These are phyloP conservation scores for Lasioglossum lativentre DNA, from an alignment of 2,888 invertebrate genomes.

Conservation along the genomic window DNA sequence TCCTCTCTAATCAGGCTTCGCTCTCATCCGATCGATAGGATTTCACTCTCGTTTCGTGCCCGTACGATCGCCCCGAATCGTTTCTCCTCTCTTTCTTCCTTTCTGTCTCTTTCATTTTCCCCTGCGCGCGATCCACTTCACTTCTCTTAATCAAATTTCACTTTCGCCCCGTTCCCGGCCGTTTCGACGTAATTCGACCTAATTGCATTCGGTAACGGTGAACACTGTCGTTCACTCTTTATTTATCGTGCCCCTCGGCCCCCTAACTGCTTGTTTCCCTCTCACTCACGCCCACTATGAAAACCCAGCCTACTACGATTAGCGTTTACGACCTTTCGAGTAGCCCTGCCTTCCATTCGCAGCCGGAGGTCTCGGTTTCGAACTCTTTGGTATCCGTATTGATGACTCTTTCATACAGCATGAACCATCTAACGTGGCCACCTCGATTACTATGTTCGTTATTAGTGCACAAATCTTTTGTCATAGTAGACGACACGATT, in stretches of 20 bases:
- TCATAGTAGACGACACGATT: no score
- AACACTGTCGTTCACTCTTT: conserved; percentile 41
- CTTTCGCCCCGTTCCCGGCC: conserved; percentile 54
- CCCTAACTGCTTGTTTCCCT: conserved; percentile 9
- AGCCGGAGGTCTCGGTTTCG: background rate
- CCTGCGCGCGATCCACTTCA: conserved; percentile 41
- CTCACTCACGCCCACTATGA: conserved; percentile 3
- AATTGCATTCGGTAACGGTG: conserved; percentile 60
- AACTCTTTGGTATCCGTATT: background rate
- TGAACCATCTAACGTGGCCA: no score
- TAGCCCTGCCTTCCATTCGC: conserved; percentile 1
- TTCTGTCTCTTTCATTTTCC: background rate
- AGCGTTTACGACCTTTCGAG: conserved; percentile 4
- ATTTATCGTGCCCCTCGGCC: conserved; percentile 16
- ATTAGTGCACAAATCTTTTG: no score
- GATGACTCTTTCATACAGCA: no score
- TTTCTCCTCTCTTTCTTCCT: conserved; percentile 17
- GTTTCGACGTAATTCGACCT: conserved; percentile 65
- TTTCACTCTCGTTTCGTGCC: conserved; percentile 56
- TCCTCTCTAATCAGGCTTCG: conserved; percentile 52
- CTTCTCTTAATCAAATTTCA: conserved; percentile 67
- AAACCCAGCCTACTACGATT: conserved; percentile 1
- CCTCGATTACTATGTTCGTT: no score
- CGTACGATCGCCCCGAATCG: conserved; percentile 31
- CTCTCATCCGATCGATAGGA: conserved; percentile 54